Conservation (phyloP, 2,113 vertebrate genomes). For the Gopherus evgoodei region DNA sequence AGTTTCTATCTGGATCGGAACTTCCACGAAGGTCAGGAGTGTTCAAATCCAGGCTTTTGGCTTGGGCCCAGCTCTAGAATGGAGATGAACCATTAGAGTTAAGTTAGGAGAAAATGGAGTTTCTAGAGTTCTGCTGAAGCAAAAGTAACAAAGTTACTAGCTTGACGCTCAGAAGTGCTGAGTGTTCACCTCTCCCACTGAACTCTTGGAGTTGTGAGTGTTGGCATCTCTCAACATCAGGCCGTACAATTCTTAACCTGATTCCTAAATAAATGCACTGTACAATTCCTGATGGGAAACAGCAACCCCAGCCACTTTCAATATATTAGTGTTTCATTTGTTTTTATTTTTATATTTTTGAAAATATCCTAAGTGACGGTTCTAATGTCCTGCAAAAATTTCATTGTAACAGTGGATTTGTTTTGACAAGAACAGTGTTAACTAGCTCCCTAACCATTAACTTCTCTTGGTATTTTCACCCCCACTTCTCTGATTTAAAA, state of each 20-base stretch:
- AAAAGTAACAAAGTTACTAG: not conserved
- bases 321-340: conserved; percentile 8
- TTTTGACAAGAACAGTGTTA: conserved; percentile 25
- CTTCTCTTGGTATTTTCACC: conserved; percentile 32
- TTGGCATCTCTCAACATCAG: conserved; percentile 18
- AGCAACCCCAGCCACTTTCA: conserved; percentile 59
- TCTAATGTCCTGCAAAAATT: conserved; percentile 27
- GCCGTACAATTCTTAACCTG: conserved; percentile 3
- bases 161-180: not conserved
- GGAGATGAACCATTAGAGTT: not conserved
- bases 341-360: conserved; percentile 52
- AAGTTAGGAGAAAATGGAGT: not conserved
- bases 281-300: conserved; percentile 55
- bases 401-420: not conserved
- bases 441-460: conserved; percentile 22
- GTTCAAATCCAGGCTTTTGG: not conserved
- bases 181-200: not conserved
- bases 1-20: not conserved
- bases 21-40: conserved; percentile 14
- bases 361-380: not conserved
- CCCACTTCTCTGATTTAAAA: conserved; percentile 59
- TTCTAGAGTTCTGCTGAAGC: not conserved
- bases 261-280: not conserved
- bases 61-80: conserved; percentile 17
- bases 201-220: not conserved